Evolutionary conservation across 1,140 invertebrate species (phyloP).

Genomic region (Philaenus spumarius): DNA sequence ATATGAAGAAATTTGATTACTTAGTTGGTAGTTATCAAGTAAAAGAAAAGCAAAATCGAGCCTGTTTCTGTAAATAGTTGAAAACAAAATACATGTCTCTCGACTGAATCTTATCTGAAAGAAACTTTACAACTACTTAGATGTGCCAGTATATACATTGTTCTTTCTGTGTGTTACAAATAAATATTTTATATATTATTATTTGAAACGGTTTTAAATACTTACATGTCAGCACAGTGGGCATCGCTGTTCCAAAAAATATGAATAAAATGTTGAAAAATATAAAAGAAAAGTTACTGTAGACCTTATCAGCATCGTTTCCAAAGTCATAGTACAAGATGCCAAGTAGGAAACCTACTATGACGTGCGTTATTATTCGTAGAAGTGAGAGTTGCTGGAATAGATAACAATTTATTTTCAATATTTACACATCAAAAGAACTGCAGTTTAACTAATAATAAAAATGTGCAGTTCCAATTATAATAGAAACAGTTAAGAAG

Average conservation of each 20-base stretch:
- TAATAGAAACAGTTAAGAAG: background rate
- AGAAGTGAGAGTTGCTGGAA: constrained; percentile 64
- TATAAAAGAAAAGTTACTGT: constrained; percentile 71
- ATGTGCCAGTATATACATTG: no score
- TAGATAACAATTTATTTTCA: background rate
- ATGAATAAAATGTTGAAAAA: constrained; percentile 82
- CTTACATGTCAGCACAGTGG: constrained; percentile 81
- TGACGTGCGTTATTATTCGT: constrained; percentile 60
- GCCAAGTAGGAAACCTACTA: constrained; percentile 72
- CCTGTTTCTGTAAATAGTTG: no score
- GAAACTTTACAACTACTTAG: no score
- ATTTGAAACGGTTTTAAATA: constrained; percentile 24
- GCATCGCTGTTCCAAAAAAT: constrained; percentile 83
- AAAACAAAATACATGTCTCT: no score
- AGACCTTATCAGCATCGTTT: constrained; percentile 62
- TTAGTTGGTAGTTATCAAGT: no score
- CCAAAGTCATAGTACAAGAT: constrained; percentile 74
- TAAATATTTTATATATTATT: no score
- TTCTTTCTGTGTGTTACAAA: no score
- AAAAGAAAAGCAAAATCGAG: no score
- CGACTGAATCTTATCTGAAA: no score
- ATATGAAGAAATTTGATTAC: no score
- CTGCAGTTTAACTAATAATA: background rate
- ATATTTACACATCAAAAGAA: constrained; percentile 60
- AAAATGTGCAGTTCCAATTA: background rate